Base-by-base conservation (phyloP, 2,797 vertebrate species). In the Leptoclinus maculatus region DNA sequence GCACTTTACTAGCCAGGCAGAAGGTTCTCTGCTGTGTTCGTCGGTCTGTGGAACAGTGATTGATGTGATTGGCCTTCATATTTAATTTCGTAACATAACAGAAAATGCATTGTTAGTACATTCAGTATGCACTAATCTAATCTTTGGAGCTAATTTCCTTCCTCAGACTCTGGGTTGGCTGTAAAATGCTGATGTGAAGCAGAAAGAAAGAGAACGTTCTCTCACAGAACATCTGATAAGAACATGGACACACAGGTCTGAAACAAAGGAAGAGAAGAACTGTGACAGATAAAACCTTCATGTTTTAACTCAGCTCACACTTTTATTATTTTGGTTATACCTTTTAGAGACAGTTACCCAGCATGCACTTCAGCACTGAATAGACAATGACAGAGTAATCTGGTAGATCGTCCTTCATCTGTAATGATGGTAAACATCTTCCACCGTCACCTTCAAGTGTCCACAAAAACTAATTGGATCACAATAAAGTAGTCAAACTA, bases 91-190 rank as follows among this genome's bases (percentile, higher is more conserved):
- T 13, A 58, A 67, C 39, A 66, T 9, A 27, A 21, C 70, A n/a
- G 32, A 60, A 57, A 27, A 49, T 25, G 54, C 27, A 27, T 64
- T 41, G 68, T 66, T 1, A 36, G 27, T 25, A 16, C 17, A 32
- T 49, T 67, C n/a, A 57, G 39, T 5, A 3, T 32, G 47, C 19
- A 36, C 23, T 71, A 4, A 76, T 86, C 74, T 77, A 21, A 66
- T 72, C n/a, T 80, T 3, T 47, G 38, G 74, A 29, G 39, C 27
- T 66, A 1, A 54, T 64, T 34, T 51, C 58, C 11, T 64, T 38
- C 16, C 56, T 70, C 67, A 21, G 87, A 70, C 80, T 87, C 81
- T 87, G 86, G 80, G 78, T 76, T 68, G 80, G 54, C 66, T 29
- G 41, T 29, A 62, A 83, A 76, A 80, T 25, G 80, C 72, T 84